Percentiles rank a stretch among this genome's conserved stretches.
Evolutionary conservation across 2,113 vertebrate genomes (phyloP).

Genomic region (Chunga burmeisteri): DNA sequence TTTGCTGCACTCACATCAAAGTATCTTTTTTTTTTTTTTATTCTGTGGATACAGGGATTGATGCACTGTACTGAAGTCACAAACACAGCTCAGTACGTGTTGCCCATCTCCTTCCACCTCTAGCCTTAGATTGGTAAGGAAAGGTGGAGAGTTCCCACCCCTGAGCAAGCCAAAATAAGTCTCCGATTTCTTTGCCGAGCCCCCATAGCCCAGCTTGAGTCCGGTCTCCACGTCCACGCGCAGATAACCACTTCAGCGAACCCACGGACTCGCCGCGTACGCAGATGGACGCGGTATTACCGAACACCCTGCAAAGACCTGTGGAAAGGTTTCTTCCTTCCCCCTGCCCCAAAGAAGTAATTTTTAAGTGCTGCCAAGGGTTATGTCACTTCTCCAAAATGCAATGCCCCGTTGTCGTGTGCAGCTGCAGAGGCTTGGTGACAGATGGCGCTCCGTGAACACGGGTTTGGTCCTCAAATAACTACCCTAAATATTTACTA

Average conservation of each 20-base stretch:
- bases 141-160: not conserved
- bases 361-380: not conserved
- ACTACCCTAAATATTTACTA: not conserved
- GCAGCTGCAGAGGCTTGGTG: not conserved
- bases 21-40: too few species aligned
- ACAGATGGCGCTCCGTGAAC: conserved; percentile 27
- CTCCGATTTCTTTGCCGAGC: not conserved
- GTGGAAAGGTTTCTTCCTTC: not conserved
- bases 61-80: not conserved
- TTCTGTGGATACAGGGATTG: not conserved
- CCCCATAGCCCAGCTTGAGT: rapidly evolving
- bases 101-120: not conserved
- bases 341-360: not conserved
- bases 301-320: not conserved
- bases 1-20: not conserved
- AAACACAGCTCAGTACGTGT: not conserved
- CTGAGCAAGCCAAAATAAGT: not conserved
- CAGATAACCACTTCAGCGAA: not conserved
- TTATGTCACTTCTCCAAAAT: not conserved
- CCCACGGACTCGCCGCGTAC: not conserved
- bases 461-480: not conserved
- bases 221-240: rapidly evolving
- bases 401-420: not conserved
- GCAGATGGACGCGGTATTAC: not conserved
- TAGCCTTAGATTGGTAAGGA: not conserved